Base-by-base conservation (phyloP, 2,888 invertebrate genomes). In the Machimus rusticus region DNA sequence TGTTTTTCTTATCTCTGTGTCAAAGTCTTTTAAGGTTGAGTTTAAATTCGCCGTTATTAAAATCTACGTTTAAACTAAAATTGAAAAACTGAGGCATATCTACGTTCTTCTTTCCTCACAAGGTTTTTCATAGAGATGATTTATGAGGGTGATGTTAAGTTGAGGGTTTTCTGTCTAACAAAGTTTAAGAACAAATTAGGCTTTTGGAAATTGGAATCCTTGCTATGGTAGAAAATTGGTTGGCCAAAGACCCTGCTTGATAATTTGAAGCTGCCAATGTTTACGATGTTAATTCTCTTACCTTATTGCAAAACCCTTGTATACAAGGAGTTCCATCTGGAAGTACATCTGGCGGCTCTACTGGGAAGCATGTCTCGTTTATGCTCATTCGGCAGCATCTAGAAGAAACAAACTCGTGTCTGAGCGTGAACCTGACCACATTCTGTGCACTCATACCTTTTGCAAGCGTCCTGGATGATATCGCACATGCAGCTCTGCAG, bases 401-500 rank as follows among this genome's bases (percentile, higher is more conserved):
- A 39, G 5, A 23, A 43, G 8, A 3, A 79, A 16, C 0, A 74
- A 74, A 74, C 34, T 16, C 1, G 5, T 74, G 14, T 74, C 2
- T 28, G 23, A 28, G 31, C 28, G 28, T 74, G 34, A 74, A 28
- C 28, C 1, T 28, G 6, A 37, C 66, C 28, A 3, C 16, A 37
- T 4, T 77, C 66, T 16, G 31, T 66, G 86, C 87, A 9, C 0
- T 2, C 3, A 16, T 16, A 91, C 91, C 98, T 95, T 91, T 97
- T 97, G 92, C 99, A 99, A 5, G 99, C 98, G 91, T 98, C 96
- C 89, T 95, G 96, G 91, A 98, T 96, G 90, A 97, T 96, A 91
- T 98, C 98, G 92, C 99, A 99, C 97, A 99, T 98, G 94, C 99
- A 99, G 92, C 98, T 98, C 92, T 97, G 97, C 91, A 97, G 94